Evolutionary conservation across 2,888 invertebrate genomes (phyloP).

Genomic region (Tillus elongatus): DNA sequence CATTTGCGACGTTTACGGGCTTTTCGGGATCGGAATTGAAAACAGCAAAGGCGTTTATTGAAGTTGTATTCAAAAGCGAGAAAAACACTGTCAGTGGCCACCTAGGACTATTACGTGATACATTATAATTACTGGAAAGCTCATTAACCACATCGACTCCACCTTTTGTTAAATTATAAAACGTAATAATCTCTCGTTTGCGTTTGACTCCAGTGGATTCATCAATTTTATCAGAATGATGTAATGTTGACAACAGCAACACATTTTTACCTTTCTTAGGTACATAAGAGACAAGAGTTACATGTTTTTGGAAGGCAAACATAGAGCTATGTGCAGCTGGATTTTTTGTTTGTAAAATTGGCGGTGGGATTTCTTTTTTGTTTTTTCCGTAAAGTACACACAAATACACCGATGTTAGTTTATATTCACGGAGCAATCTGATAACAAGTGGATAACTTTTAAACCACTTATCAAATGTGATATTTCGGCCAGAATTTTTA

Average conservation of each 20-base stretch:
- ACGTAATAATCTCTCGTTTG: slow-evolving; percentile 8
- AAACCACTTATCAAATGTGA: too few species aligned
- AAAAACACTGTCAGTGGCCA: too few species aligned
- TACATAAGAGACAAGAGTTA: slow-evolving; percentile 5
- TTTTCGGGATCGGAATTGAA: slow-evolving; percentile 1
- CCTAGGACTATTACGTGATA: slow-evolving; percentile 1
- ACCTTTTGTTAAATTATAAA: slow-evolving; percentile 1
- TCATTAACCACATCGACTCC: slow-evolving; percentile 4
- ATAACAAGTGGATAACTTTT: too few species aligned
- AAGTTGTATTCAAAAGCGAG: slow-evolving; percentile 1
- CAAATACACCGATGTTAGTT: too few species aligned
- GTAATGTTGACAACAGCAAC: slow-evolving; percentile 8
- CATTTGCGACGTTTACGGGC: slow-evolving; percentile 2
- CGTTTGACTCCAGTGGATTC: slow-evolving; percentile 3
- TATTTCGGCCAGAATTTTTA: too few species aligned
- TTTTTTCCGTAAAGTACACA: too few species aligned
- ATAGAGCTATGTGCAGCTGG: slow-evolving; percentile 5
- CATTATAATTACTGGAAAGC: slow-evolving; percentile 3
- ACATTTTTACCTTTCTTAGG: too few species aligned
- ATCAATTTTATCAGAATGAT: slow-evolving; percentile 12
- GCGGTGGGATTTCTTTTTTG: too few species aligned
- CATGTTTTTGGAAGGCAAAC: slow-evolving; percentile 9
- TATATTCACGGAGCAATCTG: too few species aligned
- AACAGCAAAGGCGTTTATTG: slow-evolving; percentile 2
- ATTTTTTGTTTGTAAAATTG: slow-evolving; percentile 6